These are phyloP conservation scores for Phengaris arion DNA, from an alignment of 2,888 invertebrate species.

Conservation along the genomic window DNA sequence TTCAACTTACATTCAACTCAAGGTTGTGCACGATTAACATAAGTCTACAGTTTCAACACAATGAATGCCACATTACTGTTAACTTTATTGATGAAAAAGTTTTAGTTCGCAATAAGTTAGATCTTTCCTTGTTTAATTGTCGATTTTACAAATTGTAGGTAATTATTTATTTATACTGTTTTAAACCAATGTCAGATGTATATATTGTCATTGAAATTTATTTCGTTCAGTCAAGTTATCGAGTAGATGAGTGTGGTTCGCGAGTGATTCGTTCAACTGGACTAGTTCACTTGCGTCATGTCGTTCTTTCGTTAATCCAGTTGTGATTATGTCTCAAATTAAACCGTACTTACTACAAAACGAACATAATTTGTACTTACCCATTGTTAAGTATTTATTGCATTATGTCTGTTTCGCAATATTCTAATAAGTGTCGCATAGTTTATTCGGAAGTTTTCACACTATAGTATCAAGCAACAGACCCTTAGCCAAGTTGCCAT, in stretches of 20 bases:
- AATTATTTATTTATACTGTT: not conserved
- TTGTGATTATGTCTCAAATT: not conserved
- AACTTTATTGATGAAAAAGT: not conserved
- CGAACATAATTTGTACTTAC: not conserved
- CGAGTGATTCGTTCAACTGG: not conserved
- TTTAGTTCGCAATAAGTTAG: too few species aligned
- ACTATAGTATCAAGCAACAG: not conserved
- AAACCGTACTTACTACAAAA: not conserved
- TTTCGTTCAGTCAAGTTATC: too few species aligned
- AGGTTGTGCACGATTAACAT: too few species aligned
- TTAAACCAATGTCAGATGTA: not conserved
- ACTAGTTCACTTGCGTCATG: too few species aligned
- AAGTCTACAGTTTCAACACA: not conserved
- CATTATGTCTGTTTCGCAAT: not conserved
- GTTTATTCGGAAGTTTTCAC: not conserved
- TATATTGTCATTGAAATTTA: not conserved
- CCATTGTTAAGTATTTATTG: not conserved
- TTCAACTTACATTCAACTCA: not conserved
- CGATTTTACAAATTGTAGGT: too few species aligned
- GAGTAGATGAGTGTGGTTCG: too few species aligned
- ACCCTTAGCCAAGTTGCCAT: too few species aligned
- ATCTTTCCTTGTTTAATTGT: too few species aligned
- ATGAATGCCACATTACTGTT: not conserved
- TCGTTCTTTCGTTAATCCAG: not conserved
- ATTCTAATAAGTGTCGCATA: not conserved